Base-by-base conservation (phyloP, 2,797 vertebrate species). In the Urosaurus nigricauda region DNA sequence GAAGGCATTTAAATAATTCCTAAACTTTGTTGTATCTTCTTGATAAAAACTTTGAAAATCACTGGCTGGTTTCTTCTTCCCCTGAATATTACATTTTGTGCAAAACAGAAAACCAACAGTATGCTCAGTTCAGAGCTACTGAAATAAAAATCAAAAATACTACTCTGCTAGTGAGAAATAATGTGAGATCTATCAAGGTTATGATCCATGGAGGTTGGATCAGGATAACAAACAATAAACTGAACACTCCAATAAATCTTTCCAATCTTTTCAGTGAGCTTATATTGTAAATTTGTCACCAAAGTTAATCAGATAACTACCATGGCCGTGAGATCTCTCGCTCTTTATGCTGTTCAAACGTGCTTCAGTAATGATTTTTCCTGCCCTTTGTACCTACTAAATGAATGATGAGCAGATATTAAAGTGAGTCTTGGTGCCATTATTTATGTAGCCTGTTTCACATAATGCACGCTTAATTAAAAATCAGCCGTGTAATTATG, bases 391-490 rank as follows among this genome's bases (percentile, higher is more conserved):
- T 92, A 84, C 77, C 88, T 88, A 73, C 88, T 93, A 94, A 94
- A 95, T 83, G 90, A 94, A 92, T 94, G 93, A 93, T 93, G 91
- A 95, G 94, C 92, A 90, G 89, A 91, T 92, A 95, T 93, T 95
- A 93, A 94, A 93, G 91, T 77, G 70, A 0, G 16, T 75, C 92
- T 95, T 89, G 58, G 84, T 80, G 94, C 90, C 83, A 90, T 94
- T 94, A 95, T 94, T 95, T 94, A 92, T 92, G 88, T 43, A 51
- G 88, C 92, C 92, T 89, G 90, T 92, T 93, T 92, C 92, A 93
- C 73, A 93, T 94, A 95, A 94, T 92, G 79, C 81, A 88, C 75
- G 86, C 81, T 92, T 94, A 95, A 95, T 95, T 96, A 96, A 95
- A 94, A 94, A 95, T 93, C 93, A 93, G 90, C 91, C 85, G 56